phyloP scores from a whole-genome alignment of 1,140 invertebrate species.

The Spodoptera frugiperda region DNA sequence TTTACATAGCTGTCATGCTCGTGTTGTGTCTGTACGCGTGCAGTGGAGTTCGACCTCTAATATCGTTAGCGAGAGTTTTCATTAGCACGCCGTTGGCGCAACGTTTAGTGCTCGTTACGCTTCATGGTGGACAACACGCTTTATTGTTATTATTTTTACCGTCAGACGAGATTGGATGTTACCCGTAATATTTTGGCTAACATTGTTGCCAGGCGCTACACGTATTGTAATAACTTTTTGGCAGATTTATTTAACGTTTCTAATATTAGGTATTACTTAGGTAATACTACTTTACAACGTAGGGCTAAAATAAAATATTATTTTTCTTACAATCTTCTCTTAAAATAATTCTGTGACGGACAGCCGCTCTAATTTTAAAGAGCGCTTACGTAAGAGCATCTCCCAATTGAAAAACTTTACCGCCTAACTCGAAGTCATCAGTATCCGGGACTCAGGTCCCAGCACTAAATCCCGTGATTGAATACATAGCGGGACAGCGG shows the following conservation, averaged over 20 bases:
- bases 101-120: constrained; percentile 60
- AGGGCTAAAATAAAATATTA: too few relatives aligned
- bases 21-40: neutral
- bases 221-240: neutral
- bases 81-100: constrained; percentile 63
- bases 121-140: constrained; percentile 59
- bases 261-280: too few relatives aligned
- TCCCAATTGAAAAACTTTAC: neutral
- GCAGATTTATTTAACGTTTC: neutral
- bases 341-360: too few relatives aligned
- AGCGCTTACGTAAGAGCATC: too few relatives aligned
- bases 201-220: constrained; percentile 4
- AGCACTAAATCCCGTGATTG: constrained; percentile 48
- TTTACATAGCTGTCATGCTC: neutral
- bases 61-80: constrained; percentile 68
- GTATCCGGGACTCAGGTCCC: neutral
- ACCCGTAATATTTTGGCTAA: constrained; percentile 33
- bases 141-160: constrained; percentile 59
- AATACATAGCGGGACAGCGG: constrained; percentile 39
- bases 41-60: constrained; percentile 55
- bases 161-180: constrained; percentile 39
- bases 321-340: too few relatives aligned
- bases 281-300: too few relatives aligned
- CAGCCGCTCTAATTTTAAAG: too few relatives aligned
- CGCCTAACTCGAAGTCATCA: constrained; percentile 13